Evolutionary conservation across 2,888 invertebrate genomes (phyloP), one percentile per base, ranked within the genome.

Genomic region (Pterobdella sp.): DNA sequence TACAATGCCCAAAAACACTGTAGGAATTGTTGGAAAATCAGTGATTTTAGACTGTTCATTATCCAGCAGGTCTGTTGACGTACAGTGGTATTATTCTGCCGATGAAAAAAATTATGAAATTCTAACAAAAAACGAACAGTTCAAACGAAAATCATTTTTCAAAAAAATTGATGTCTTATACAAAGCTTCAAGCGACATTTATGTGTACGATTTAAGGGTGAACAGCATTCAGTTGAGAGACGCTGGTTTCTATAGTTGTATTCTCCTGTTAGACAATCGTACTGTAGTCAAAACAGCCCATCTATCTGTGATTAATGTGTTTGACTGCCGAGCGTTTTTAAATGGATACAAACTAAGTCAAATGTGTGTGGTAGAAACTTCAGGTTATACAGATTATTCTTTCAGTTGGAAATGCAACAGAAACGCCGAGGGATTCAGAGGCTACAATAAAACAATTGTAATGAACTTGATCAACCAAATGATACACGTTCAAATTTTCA

Each of bases 371-470:
- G n/a, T 56, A 3, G 60, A 56, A 56, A 56, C 60, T n/a, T 4
- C 60, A 26, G 60, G 60, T 26, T 26, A 56, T 26, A 56, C 60
- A 22, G 60, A 56, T 26, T 56, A 56, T 26, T 56, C 60, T 26
- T 56, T 56, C 60, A 56, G 60, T 56, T 56, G 60, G 60, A 56
- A 56, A 26, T 56, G 60, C n/a, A 26, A 56, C n/a, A 7, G 60
- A 56, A 26, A 7, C 18, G 60, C 60, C n/a, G 60, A 56, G 60
- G n/a, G 60, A 4, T 56, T 56, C 60, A 56, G n/a, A 56, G n/a
- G n/a, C n/a, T 22, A 56, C 4, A 56, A 56, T 26, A 4, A 56
- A n/a, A 56, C 60, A 7, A 3, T 22, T 22, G 60, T 56, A 26
- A 26, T 22, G 60, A 56, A 56, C n/a, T n/a, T 56, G 60, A 7